Evolutionary conservation across 2,797 vertebrate genomes (phyloP).

Genomic region (Gastrophryne carolinensis): DNA sequence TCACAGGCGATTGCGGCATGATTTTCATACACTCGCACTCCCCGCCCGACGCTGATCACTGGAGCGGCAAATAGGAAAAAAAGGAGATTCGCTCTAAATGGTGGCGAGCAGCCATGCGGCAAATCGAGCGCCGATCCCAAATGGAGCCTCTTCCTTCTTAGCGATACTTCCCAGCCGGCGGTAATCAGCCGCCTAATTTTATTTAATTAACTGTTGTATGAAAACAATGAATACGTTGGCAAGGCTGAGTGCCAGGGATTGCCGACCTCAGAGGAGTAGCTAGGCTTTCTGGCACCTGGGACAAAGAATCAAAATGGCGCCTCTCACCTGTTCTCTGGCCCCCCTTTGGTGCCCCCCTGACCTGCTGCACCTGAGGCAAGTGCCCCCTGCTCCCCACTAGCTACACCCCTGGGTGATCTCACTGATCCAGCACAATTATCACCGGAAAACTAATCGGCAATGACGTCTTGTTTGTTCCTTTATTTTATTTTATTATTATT

Average conservation of each 20-base stretch:
- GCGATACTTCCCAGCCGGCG: conserved; percentile 65
- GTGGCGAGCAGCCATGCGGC: conserved; percentile 66
- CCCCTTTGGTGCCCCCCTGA: too few relatives aligned
- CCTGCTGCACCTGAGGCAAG: too few relatives aligned
- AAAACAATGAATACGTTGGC: conserved; percentile 77
- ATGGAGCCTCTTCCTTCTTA: conserved; percentile 65
- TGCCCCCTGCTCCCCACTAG: too few relatives aligned
- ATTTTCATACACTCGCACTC: conserved; percentile 67
- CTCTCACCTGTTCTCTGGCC: too few relatives aligned
- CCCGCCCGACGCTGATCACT: conserved; percentile 65
- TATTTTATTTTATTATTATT: too few relatives aligned
- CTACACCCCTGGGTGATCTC: too few relatives aligned
- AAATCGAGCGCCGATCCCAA: conserved; percentile 72
- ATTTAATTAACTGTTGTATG: conserved; percentile 72
- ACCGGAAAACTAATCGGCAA: too few relatives aligned
- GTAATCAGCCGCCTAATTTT: conserved; percentile 72
- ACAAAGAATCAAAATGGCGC: too few relatives aligned
- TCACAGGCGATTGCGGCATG: conserved; percentile 61
- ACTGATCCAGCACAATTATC: too few relatives aligned
- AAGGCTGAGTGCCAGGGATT: conserved; percentile 62
- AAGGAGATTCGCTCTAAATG: conserved; percentile 62
- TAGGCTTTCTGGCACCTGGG: too few relatives aligned
- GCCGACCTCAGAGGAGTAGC: too few relatives aligned
- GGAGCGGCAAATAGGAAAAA: conserved; percentile 73
- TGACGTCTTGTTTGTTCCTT: too few relatives aligned